phyloP scores from a whole-genome alignment of 2,113 vertebrate species.

The Microtus richardsoni region DNA sequence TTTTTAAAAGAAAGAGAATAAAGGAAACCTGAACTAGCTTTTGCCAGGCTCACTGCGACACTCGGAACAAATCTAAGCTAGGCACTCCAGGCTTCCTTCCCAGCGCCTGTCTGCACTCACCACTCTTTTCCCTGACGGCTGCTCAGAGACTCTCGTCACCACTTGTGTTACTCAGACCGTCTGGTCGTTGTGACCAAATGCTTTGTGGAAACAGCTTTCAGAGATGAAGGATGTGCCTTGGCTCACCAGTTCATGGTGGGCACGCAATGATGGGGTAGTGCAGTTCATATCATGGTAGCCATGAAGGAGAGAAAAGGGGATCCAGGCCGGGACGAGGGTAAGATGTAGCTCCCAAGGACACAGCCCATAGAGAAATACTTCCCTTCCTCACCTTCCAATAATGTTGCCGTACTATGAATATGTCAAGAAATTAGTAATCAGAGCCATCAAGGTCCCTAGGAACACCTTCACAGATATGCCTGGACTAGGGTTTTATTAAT shows the following conservation, averaged over 20 bases:
- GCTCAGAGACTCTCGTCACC: not conserved
- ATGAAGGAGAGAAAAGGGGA: not conserved
- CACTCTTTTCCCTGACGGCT: not conserved
- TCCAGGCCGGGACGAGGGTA: not conserved
- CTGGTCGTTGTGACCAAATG: not conserved
- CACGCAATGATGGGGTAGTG: not conserved
- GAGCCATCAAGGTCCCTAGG: not conserved
- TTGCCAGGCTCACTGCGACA: not conserved
- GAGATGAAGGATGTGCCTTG: not conserved
- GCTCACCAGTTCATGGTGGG: not conserved
- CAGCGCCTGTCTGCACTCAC: not conserved
- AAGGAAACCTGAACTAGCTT: not conserved
- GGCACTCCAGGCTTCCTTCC: not conserved
- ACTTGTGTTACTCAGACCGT: not conserved
- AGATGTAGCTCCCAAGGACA: not conserved
- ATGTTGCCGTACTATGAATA: not conserved
- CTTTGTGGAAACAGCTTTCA: not conserved
- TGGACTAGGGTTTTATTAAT: not conserved
- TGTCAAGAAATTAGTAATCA: not conserved
- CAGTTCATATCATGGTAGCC: not conserved
- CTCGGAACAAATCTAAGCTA: not conserved
- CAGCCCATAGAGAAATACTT: not conserved
- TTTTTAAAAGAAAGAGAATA: not conserved
- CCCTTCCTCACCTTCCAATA: not conserved
- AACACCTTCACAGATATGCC: not conserved